Evolutionary conservation across 2,797 vertebrate genomes (phyloP).

Genomic region (Bufotes viridis): DNA sequence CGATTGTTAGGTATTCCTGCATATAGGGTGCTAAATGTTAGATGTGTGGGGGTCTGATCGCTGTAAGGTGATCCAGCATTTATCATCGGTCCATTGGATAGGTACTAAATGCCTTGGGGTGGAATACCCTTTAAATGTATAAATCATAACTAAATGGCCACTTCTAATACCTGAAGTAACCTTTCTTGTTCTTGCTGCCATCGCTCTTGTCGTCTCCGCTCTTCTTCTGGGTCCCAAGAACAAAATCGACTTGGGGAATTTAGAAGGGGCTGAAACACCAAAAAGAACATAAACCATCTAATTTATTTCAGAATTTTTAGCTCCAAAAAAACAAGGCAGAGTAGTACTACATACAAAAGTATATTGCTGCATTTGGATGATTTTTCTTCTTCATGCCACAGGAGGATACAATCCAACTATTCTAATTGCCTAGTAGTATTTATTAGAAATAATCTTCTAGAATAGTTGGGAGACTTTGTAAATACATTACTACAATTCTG

Average conservation of each 20-base stretch:
- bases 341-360: neutral
- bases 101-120: neutral
- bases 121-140: neutral
- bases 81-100: neutral
- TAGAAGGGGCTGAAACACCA: conserved; percentile 77
- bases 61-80: neutral
- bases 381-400: neutral
- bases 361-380: neutral
- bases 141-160: neutral
- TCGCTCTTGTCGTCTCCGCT: conserved; percentile 91
- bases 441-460: neutral
- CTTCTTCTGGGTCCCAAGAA: conserved; percentile 96
- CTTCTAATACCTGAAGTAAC: conserved; percentile 86
- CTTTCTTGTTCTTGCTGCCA: conserved; percentile 97
- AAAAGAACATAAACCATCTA: conserved; percentile 16
- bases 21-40: too few relatives aligned
- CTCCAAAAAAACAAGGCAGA: neutral
- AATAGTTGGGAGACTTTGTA: neutral
- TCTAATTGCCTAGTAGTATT: neutral
- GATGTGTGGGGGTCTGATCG: too few relatives aligned
- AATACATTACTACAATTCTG: neutral
- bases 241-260: conserved; percentile 83
- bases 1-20: too few relatives aligned
- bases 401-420: neutral
- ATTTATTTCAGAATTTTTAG: neutral